A percentile compares a stretch with the other conserved stretches of the same genome.
phyloP scores from a whole-genome alignment of 2,113 vertebrate genomes.

The Diglossa brunneiventris region DNA sequence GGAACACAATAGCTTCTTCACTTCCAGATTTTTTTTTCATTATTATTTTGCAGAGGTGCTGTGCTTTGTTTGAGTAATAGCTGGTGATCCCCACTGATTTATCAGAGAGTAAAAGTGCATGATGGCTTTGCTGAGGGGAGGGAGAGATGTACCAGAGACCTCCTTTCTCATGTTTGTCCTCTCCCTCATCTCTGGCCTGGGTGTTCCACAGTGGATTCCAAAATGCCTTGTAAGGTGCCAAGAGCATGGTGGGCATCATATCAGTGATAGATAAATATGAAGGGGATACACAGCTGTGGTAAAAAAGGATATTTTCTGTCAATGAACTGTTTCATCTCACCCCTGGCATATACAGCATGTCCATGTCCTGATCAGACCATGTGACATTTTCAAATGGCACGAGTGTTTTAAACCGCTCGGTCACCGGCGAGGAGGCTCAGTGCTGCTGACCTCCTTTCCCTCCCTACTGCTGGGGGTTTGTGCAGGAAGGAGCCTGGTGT shows the following conservation, averaged over 20 bases:
- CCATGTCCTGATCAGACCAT: not conserved
- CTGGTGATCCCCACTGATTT: not conserved
- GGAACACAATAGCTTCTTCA: not conserved
- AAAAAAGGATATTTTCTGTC: not conserved
- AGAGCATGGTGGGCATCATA: not conserved
- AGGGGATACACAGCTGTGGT: not conserved
- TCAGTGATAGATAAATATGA: not conserved
- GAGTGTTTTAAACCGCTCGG: not conserved
- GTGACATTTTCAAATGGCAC: not conserved
- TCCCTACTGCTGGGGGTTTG: not conserved
- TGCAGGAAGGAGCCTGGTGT: accelerated
- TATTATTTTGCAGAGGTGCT: not conserved
- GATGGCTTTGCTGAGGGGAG: not conserved
- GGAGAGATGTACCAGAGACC: not conserved
- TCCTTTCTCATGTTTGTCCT: not conserved
- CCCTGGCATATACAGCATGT: not conserved
- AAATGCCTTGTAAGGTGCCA: not conserved
- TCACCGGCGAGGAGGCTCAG: accelerated
- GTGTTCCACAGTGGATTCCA: not conserved
- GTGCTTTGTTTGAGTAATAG: not conserved
- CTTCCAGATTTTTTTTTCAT: not conserved
- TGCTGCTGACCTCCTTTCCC: not conserved
- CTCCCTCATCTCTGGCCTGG: not conserved
- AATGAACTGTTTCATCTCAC: not conserved
- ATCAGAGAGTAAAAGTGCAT: not conserved